Evolutionary conservation across 2,888 invertebrate species (phyloP).

Genomic region (Cabera pusaria): DNA sequence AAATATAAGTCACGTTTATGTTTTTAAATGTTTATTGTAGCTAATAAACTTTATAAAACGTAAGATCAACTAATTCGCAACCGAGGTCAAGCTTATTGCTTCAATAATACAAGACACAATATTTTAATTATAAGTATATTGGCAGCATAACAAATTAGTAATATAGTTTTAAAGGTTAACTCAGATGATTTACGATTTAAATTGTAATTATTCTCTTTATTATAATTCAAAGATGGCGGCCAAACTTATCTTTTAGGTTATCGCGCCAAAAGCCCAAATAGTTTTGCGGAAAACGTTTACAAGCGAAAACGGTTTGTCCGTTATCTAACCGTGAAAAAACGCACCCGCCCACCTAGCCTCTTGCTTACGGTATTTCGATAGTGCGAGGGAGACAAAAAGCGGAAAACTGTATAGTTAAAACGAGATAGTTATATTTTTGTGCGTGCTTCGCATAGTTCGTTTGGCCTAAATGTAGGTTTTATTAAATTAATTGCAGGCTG

Average conservation of each 20-base stretch:
- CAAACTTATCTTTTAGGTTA: too few relatives aligned
- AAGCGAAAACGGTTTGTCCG: conserved; percentile 62
- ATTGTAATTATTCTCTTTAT: too few relatives aligned
- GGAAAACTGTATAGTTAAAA: conserved; percentile 41
- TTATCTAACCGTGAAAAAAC: conserved; percentile 80
- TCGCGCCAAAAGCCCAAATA: conserved; percentile 58
- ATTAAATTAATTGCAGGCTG: conserved; percentile 65
- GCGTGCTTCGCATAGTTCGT: conserved; percentile 44
- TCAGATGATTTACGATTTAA: too few relatives aligned
- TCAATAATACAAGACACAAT: too few relatives aligned
- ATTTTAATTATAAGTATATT: too few relatives aligned
- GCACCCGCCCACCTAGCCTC: conserved; percentile 64
- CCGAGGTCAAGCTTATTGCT: too few relatives aligned
- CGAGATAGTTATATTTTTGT: conserved; percentile 51
- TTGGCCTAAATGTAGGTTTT: conserved; percentile 68
- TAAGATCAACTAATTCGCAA: too few relatives aligned
- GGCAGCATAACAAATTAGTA: too few relatives aligned
- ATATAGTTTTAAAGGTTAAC: too few relatives aligned
- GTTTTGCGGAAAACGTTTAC: conserved; percentile 57
- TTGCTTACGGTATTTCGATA: conserved; percentile 79
- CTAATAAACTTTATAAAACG: too few relatives aligned
- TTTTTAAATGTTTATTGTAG: too few relatives aligned
- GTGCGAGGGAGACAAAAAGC: conserved; percentile 55
- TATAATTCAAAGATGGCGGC: too few relatives aligned
- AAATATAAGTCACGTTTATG: background rate